Base-by-base conservation (phyloP, 2,797 vertebrate genomes). In the Pipistrellus pygmaeus region DNA sequence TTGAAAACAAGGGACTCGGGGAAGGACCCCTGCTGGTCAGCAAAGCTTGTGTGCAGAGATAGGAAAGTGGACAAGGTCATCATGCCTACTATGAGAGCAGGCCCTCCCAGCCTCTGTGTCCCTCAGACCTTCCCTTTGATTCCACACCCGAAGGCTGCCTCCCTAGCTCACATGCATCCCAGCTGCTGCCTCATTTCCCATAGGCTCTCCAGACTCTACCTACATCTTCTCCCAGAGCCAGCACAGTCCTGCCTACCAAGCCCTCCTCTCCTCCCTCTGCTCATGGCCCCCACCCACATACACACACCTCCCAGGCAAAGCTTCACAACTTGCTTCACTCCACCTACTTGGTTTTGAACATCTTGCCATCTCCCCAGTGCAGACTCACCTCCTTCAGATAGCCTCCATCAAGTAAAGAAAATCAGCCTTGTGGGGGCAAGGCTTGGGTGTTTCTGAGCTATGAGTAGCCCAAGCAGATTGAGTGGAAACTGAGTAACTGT, bases 321-420 rank as follows among this genome's bases (percentile, higher is more conserved):
- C 84, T 80, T 87, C 81, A 69, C 91, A 80, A 51, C 77, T 81
- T 60, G 41, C 66, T 95, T 95, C 94, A 76, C 32, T 94, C 81
- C 64, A 90, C 92, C 88, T 81, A 51, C 60, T 95, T 12, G 0
- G 53, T 68, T 92, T 53, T 92, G 91, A 97, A 84, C 78, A 88
- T n/a, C 55, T 57, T 85, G 51, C 53, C 64, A 85, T 80, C 38
- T 90, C 44, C 57, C 8, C 53, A 69, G 46, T 48, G 35, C 23
- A 80, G 35, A 73, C 20, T 88, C 81, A 72, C 38, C 68, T 94
- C 71, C 66, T 86, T 85, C 76, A 86, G 48, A 90, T 4, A 69
- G 27, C 46, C 57, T 78, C 64, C 60, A 69, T 71, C 60, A 71
- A 77, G 75, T 91, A 95, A 87, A 85, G 66, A 94, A 88, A 92